A percentile compares a stretch with the other conserved stretches of the same genome.
phyloP scores from a whole-genome alignment of 2,113 vertebrate genomes.

The Orthonyx spaldingii region DNA sequence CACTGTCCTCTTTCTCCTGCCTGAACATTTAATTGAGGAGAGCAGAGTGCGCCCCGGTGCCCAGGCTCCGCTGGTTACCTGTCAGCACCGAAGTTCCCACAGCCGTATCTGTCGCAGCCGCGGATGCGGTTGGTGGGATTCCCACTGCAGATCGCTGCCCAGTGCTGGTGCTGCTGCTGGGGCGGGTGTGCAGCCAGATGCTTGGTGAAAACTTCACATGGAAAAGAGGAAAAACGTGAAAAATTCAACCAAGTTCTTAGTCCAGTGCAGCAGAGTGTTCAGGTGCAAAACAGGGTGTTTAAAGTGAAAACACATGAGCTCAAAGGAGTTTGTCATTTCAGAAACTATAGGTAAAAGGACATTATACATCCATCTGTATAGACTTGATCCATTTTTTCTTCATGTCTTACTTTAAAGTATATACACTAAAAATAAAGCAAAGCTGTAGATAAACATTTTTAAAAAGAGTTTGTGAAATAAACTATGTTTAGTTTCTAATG shows the following conservation, averaged over 20 bases:
- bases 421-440: neutral
- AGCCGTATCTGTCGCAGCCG: constrained; percentile 61
- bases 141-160: constrained; percentile 60
- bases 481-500: neutral
- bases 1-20: neutral
- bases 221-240: neutral
- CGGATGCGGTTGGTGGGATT: constrained; percentile 63
- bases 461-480: neutral
- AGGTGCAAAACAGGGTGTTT: neutral
- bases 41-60: accelerated
- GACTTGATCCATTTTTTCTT: neutral
- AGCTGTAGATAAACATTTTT: neutral
- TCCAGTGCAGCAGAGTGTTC: no score
- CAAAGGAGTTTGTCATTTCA: neutral
- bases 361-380: neutral
- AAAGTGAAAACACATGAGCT: neutral
- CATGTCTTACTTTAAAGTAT: neutral
- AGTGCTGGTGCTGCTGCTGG: constrained; percentile 20
- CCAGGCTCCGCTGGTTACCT: neutral
- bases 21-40: neutral
- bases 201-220: neutral
- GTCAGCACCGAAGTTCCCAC: constrained; percentile 31
- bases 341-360: neutral
- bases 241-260: neutral
- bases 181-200: neutral